These are phyloP conservation scores for mouse (Mus musculus) DNA, from an alignment of 2,113 vertebrate genomes.

Conservation along the genomic window DNA sequence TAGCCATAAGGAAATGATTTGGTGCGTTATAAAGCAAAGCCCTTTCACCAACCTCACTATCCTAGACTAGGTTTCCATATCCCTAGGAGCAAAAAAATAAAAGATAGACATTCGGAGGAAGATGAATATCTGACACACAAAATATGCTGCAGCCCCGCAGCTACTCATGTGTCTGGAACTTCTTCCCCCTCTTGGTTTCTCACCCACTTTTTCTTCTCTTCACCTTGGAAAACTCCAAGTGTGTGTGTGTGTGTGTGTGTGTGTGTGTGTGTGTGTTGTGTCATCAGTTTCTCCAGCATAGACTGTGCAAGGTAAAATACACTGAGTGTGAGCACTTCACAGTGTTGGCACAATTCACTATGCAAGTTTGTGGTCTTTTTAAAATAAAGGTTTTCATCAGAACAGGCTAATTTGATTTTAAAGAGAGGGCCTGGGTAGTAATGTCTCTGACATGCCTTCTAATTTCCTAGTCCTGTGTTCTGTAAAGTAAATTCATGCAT, in stretches of 20 bases:
- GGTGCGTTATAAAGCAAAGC: slow-evolving; percentile 66
- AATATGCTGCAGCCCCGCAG: not conserved
- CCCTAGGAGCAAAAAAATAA: not conserved
- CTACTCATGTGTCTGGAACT: not conserved
- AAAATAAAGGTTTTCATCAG: slow-evolving; percentile 52
- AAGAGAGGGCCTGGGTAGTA: not conserved
- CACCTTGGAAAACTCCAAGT: slow-evolving; percentile 44
- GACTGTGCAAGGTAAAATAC: not conserved
- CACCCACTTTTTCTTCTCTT: slow-evolving; percentile 61
- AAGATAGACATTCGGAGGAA: not conserved
- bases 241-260: not conserved
- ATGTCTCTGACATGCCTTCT: slow-evolving; percentile 8
- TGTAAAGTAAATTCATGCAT: slow-evolving; percentile 33
- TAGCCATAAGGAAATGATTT: slow-evolving; percentile 80
- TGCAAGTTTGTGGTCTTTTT: slow-evolving; percentile 20
- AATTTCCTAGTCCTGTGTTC: not conserved
- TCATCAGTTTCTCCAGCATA: not conserved
- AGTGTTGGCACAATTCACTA: not conserved
- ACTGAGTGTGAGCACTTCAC: not conserved
- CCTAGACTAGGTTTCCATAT: slow-evolving; percentile 40
- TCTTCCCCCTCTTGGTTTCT: not conserved
- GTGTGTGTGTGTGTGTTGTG: not conserved
- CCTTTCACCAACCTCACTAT: slow-evolving; percentile 62
- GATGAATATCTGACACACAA: slow-evolving; percentile 67
- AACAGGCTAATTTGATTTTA: slow-evolving; percentile 32